Percentiles rank a stretch among this genome's conserved stretches.
phyloP scores from a whole-genome alignment of 2,113 vertebrate species.

The Paradoxurus hermaphroditus region DNA sequence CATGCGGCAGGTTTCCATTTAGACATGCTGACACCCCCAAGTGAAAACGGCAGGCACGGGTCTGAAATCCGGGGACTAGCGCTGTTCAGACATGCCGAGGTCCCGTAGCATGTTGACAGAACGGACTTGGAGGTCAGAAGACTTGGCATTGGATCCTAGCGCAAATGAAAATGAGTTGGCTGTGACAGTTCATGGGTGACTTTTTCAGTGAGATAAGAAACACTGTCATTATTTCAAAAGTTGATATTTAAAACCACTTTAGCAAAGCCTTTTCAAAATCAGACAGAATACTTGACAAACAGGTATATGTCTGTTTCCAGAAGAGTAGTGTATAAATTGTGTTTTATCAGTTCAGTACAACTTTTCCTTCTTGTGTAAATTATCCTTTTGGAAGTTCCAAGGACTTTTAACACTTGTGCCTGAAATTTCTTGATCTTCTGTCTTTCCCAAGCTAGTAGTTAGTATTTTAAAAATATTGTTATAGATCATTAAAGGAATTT shows the following conservation, averaged over 20 bases:
- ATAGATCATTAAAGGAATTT: constrained; percentile 24
- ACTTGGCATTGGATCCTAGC: neutral
- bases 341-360: neutral
- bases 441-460: neutral
- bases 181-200: neutral
- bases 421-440: neutral
- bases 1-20: neutral
- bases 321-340: neutral
- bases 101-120: neutral
- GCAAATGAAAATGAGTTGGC: neutral
- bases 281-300: neutral
- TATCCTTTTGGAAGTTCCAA: neutral
- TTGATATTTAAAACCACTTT: neutral
- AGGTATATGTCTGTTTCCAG: neutral
- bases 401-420: neutral
- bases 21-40: neutral
- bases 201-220: neutral
- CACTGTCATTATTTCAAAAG: constrained; percentile 8
- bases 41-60: neutral
- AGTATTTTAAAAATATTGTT: constrained; percentile 12
- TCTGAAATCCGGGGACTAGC: neutral
- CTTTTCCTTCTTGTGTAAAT: constrained; percentile 10
- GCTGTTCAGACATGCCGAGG: neutral
- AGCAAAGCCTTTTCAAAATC: constrained; percentile 25
- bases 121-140: neutral